Conservation (phyloP, 2,113 vertebrate genomes). For the Grammomys surdaster region DNA sequence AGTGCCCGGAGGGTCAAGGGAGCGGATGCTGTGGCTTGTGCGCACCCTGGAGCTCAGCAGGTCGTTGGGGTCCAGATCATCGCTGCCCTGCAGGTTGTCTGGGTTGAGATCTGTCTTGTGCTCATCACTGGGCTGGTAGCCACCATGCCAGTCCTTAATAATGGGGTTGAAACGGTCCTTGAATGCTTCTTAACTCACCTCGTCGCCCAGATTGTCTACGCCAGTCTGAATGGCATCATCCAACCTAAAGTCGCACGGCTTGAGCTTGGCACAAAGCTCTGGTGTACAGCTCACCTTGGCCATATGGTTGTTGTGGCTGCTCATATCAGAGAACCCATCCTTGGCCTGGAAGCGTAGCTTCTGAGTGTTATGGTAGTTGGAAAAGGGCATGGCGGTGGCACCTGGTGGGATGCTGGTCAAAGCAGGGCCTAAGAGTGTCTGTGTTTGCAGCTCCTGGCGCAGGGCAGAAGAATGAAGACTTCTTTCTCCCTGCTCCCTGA, state of each 20-base stretch:
- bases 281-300: conserved; percentile 86
- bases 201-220: conserved; percentile 98
- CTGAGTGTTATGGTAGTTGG: conserved; percentile 94
- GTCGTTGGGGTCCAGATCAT: conserved; percentile 96
- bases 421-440: no score
- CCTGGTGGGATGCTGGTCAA: conserved; percentile 65
- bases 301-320: conserved; percentile 97
- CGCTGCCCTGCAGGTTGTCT: conserved; percentile 94
- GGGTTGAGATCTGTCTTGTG: conserved; percentile 97
- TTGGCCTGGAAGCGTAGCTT: conserved; percentile 89
- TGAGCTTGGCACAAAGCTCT: conserved; percentile 89
- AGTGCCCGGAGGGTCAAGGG: conserved; percentile 96
- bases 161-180: conserved; percentile 96
- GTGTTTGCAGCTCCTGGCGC: no score
- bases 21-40: conserved; percentile 96
- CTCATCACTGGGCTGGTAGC: conserved; percentile 96
- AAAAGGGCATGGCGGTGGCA: conserved; percentile 94
- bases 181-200: conserved; percentile 95
- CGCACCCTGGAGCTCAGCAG: conserved; percentile 97
- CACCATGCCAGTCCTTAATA: conserved; percentile 95
- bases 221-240: no score
- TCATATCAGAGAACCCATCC: conserved; percentile 95
- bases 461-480: no score
- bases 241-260: no score
- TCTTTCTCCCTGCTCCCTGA: no score